Evolutionary conservation across 2,888 invertebrate species (phyloP).

Genomic region (Leptothorax acervorum): DNA sequence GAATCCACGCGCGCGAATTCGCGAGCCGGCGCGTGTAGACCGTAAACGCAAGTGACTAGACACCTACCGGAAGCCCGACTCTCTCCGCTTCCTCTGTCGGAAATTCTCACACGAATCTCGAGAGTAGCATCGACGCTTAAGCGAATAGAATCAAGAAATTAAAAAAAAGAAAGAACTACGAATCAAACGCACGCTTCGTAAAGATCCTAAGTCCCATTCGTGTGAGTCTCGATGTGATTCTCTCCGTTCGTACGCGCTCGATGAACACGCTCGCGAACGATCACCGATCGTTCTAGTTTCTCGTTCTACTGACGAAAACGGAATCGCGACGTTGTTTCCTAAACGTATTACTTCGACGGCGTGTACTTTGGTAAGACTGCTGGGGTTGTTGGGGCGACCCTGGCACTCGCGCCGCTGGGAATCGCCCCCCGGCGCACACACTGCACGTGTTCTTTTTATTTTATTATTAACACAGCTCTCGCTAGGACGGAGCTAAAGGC

Average conservation of each 20-base stretch:
- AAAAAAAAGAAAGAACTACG: neutral
- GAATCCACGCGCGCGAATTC: conserved; percentile 16
- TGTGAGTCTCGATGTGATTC: conserved; percentile 46
- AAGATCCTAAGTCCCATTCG: conserved; percentile 60
- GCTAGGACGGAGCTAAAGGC: conserved; percentile 70
- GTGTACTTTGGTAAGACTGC: conserved; percentile 73
- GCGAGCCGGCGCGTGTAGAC: conserved; percentile 58
- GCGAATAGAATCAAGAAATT: neutral
- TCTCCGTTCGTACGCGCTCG: conserved; percentile 65
- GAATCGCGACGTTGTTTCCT: conserved; percentile 59
- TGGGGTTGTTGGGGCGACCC: conserved; percentile 53
- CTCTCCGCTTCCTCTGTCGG: conserved; percentile 58
- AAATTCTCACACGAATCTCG: conserved; percentile 55
- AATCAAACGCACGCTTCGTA: conserved; percentile 14
- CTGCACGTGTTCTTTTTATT: conserved; percentile 24
- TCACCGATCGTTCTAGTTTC: conserved; percentile 25
- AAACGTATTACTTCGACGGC: conserved; percentile 59
- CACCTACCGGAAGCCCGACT: conserved; percentile 64
- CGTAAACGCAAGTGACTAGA: conserved; percentile 72
- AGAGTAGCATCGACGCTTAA: conserved; percentile 54
- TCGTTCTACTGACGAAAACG: conserved; percentile 44
- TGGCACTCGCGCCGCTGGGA: neutral
- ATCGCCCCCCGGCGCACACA: conserved; percentile 19
- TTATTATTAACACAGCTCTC: conserved; percentile 49
- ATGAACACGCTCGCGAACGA: conserved; percentile 59